Evolutionary conservation across 2,888 invertebrate genomes (phyloP), one percentile per base, ranked within the genome.

Genomic region (Brachycybe producta): DNA sequence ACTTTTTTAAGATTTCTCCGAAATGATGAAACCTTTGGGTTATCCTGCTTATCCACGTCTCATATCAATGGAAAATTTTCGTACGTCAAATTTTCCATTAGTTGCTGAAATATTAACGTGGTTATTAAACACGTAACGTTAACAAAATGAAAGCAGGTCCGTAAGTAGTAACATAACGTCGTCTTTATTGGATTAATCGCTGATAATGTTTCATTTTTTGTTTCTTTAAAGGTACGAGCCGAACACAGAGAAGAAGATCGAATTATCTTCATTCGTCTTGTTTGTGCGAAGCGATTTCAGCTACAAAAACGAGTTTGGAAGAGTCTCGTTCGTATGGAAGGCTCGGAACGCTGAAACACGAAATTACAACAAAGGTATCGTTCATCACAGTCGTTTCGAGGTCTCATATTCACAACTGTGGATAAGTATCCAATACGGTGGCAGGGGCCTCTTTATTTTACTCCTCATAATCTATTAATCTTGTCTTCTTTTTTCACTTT

Each of bases 11-110:
- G n/a, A n/a, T n/a, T n/a, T n/a, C n/a, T n/a, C n/a, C n/a, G n/a
- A n/a, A n/a, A n/a, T n/a, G n/a, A 81, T 95, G 73, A 78, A 94
- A 48, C 79, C 86, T 0, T 73, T 98, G 17, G 92, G 92, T 1
- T 98, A 87, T 69, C 85, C 86, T n/a, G n/a, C n/a, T n/a, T n/a
- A n/a, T n/a, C n/a, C n/a, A 0, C 77, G 83, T n/a, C 73, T 83
- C 24, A 84, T 98, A 58, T 94, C 95, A 0, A 73, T 95, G 69
- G 92, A 90, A 66, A 90, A 87, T 67, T 94, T 94, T 67, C 76
- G 88, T 21, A 75, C 73, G 28, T 86, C 92, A 0, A 92, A 92
- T 72, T 98, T 98, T 72, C 78, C 81, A 52, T 72, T 95, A 51
- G 82, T 95, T 49, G 88, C 91, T 54, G 85, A 88, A 66, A 79